Conservation (phyloP, 2,797 vertebrate species). For the Tiaroga cobitis region DNA sequence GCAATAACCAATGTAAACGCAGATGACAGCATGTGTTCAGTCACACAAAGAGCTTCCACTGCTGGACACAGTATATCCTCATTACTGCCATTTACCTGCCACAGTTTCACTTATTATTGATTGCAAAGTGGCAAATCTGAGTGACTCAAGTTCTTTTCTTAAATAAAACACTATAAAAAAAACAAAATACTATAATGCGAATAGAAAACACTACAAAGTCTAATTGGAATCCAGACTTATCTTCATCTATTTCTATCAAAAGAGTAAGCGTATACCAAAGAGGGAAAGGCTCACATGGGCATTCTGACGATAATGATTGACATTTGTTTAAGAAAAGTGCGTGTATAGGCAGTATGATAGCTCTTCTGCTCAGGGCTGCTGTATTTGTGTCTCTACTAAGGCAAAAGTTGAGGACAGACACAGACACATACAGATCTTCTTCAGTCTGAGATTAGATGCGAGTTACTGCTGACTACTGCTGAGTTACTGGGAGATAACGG, state of each 20-base stretch:
- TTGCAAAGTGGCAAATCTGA: slow-evolving; percentile 11
- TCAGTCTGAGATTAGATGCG: slow-evolving; percentile 27
- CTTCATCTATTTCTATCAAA: slow-evolving; percentile 50
- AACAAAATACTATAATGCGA: background rate
- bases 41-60: slow-evolving; percentile 20
- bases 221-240: slow-evolving; percentile 31
- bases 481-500: slow-evolving; percentile 35
- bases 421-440: slow-evolving; percentile 34
- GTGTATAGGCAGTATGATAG: slow-evolving; percentile 51
- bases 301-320: slow-evolving; percentile 14
- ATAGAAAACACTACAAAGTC: slow-evolving; percentile 35
- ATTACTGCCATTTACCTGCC: slow-evolving; percentile 7
- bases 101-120: background rate
- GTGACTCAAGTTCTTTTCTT: background rate
- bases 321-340: slow-evolving; percentile 36
- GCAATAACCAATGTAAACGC: slow-evolving; percentile 38
- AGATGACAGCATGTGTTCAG: background rate
- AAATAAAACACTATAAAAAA: slow-evolving; percentile 5
- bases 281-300: slow-evolving; percentile 25
- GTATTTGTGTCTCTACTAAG: slow-evolving; percentile 49
- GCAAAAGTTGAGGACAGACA: slow-evolving; percentile 49
- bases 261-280: slow-evolving; percentile 48
- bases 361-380: slow-evolving; percentile 42
- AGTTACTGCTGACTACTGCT: slow-evolving; percentile 26
- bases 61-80: slow-evolving; percentile 2